Percentiles rank a stretch among this genome's conserved stretches.
phyloP scores from a whole-genome alignment of 1,140 invertebrate genomes.

The Sitobion miscanthi region DNA sequence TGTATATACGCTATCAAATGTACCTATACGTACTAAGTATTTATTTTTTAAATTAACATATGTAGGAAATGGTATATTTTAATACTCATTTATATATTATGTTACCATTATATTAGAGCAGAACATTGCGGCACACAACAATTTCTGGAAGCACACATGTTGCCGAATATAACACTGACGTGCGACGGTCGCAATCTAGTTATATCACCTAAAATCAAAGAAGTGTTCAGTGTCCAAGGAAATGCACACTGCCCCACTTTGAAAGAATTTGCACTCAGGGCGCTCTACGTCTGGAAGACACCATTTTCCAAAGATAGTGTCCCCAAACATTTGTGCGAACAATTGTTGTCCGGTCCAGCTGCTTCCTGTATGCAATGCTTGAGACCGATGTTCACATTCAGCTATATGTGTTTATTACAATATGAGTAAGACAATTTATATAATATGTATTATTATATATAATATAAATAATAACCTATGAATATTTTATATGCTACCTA shows the following conservation, averaged over 20 bases:
- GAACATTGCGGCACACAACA: constrained; percentile 12
- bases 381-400: constrained; percentile 39
- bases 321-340: not conserved
- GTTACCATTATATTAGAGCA: not conserved
- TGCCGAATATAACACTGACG: not conserved
- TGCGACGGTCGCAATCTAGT: not conserved
- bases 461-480: not conserved
- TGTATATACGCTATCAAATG: too few species aligned
- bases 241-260: constrained; percentile 4
- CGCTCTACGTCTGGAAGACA: constrained; percentile 22
- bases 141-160: not conserved
- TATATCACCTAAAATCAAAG: constrained; percentile 46
- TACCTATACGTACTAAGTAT: too few species aligned
- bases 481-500: not conserved
- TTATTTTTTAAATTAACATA: not conserved
- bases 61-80: not conserved
- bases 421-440: not conserved
- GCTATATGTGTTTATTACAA: constrained; percentile 29
- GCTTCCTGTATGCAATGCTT: constrained; percentile 36
- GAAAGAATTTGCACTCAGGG: constrained; percentile 33
- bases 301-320: constrained; percentile 1
- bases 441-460: not conserved
- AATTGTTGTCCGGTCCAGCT: constrained; percentile 28
- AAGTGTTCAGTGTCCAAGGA: constrained; percentile 2
- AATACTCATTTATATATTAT: not conserved